A percentile compares a stretch with the other conserved stretches of the same genome.
These are phyloP conservation scores for Diplosoma virens DNA, from an alignment of 23 tunicate genomes.

Conservation along the genomic window DNA sequence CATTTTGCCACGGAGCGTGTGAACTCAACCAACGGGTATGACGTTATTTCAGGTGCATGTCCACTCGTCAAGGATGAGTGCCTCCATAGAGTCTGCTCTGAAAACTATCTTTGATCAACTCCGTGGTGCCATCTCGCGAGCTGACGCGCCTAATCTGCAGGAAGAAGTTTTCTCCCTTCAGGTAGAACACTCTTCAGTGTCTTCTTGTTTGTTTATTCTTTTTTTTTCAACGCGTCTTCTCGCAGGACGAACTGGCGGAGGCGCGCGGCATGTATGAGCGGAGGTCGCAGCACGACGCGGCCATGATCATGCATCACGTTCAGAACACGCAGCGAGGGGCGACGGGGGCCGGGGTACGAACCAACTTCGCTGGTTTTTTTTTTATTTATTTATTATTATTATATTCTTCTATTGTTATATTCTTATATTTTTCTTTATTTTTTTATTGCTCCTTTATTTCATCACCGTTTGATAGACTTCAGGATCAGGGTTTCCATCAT, in stretches of 20 bases:
- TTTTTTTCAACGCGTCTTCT: neutral
- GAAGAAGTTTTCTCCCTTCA: too few species aligned
- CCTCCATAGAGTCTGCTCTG: slow-evolving; percentile 35
- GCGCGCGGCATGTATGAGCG: slow-evolving; percentile 45
- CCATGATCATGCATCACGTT: slow-evolving; percentile 74
- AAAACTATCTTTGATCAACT: neutral
- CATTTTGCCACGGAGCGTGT: neutral
- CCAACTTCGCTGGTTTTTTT: too few species aligned
- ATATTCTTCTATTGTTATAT: too few species aligned
- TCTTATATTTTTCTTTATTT: too few species aligned
- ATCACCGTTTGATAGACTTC: slow-evolving; percentile 33
- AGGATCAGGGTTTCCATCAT: slow-evolving; percentile 55
- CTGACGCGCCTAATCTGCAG: too few species aligned
- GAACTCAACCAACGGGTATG: neutral
- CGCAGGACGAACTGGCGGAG: slow-evolving; percentile 39
- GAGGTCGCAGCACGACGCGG: slow-evolving; percentile 65
- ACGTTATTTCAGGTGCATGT: slow-evolving; percentile 46
- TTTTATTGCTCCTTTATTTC: too few species aligned
- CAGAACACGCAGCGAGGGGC: slow-evolving; percentile 66
- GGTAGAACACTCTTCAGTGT: too few species aligned
- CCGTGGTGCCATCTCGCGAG: neutral
- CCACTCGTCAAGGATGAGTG: slow-evolving; percentile 28
- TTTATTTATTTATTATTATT: too few species aligned
- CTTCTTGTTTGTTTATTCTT: too few species aligned
- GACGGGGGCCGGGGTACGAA: slow-evolving; percentile 59